Evolutionary conservation across 2,888 invertebrate genomes (phyloP).

Genomic region (Leptodirus hochenwartii): DNA sequence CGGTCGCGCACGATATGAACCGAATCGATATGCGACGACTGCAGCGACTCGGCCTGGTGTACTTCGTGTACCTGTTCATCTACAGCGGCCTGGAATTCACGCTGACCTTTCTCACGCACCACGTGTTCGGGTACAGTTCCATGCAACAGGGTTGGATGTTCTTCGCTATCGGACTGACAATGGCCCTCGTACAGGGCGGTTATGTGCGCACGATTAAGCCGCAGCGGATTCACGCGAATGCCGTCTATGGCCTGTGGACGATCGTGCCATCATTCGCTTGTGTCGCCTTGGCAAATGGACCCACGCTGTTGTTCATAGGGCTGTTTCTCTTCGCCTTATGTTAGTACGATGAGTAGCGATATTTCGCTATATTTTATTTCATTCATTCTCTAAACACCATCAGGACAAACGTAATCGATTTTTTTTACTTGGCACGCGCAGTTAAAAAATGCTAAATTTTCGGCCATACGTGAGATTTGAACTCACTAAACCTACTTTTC

Average conservation of each 20-base stretch:
- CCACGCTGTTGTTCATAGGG: constrained; percentile 54
- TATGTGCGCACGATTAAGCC: constrained; percentile 67
- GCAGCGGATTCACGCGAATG: constrained; percentile 49
- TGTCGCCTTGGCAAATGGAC: constrained; percentile 54
- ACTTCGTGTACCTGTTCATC: constrained; percentile 82
- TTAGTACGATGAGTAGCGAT: constrained; percentile 44
- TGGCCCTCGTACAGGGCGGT: constrained; percentile 82
- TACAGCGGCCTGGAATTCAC: constrained; percentile 97
- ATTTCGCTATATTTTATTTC: constrained; percentile 3
- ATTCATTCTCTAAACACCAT: too few species aligned
- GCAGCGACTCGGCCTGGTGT: constrained; percentile 50
- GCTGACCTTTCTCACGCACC: constrained; percentile 88
- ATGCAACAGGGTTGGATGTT: constrained; percentile 99
- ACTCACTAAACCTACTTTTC: too few species aligned
- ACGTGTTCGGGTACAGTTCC: constrained; percentile 74
- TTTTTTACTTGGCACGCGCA: too few species aligned
- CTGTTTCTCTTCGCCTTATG: constrained; percentile 78
- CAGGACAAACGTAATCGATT: too few species aligned
- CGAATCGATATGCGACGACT: constrained; percentile 43
- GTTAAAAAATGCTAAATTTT: too few species aligned
- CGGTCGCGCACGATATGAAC: constrained; percentile 47
- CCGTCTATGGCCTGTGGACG: constrained; percentile 57
- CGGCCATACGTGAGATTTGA: too few species aligned
- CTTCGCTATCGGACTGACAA: constrained; percentile 76
- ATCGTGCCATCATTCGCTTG: constrained; percentile 75